A percentile compares a stretch with the other conserved stretches of the same genome.
Evolutionary conservation across 2,113 vertebrate species (phyloP).

Genomic region (Callorhinus ursinus): DNA sequence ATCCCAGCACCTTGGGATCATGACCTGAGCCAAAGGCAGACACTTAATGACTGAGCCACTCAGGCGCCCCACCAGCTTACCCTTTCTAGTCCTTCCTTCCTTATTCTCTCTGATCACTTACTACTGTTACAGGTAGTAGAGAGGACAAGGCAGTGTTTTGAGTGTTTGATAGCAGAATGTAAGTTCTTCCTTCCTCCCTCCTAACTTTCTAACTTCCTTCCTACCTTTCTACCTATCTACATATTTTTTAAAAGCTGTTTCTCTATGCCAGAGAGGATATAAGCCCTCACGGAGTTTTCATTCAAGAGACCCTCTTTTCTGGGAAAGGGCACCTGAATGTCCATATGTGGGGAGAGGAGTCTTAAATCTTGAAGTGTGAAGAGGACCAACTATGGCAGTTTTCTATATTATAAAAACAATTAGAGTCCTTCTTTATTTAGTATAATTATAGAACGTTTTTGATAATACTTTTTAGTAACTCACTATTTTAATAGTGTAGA

Average conservation of each 20-base stretch:
- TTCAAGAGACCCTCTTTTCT: not conserved
- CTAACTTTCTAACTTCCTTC: not conserved
- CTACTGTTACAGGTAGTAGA: not conserved
- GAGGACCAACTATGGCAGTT: not conserved
- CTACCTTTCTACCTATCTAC: not conserved
- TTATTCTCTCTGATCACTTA: not conserved
- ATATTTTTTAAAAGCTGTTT: not conserved
- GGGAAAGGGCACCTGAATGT: constrained; percentile 5
- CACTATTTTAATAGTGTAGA: not conserved
- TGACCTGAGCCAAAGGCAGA: too few relatives aligned
- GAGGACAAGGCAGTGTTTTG: not conserved
- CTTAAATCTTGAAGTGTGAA: not conserved
- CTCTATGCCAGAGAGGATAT: not conserved
- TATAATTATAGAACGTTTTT: not conserved
- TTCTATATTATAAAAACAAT: constrained; percentile 11
- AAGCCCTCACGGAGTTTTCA: not conserved
- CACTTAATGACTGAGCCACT: too few relatives aligned
- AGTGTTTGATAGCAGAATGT: not conserved
- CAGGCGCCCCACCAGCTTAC: not conserved
- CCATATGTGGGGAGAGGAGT: not conserved
- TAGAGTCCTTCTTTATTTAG: constrained; percentile 17
- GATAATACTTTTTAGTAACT: constrained; percentile 9
- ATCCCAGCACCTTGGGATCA: too few relatives aligned
- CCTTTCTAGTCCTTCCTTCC: not conserved
- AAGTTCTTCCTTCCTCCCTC: not conserved